phyloP scores from a whole-genome alignment of 2,888 invertebrate genomes.

The Linhomoeus sp. region DNA sequence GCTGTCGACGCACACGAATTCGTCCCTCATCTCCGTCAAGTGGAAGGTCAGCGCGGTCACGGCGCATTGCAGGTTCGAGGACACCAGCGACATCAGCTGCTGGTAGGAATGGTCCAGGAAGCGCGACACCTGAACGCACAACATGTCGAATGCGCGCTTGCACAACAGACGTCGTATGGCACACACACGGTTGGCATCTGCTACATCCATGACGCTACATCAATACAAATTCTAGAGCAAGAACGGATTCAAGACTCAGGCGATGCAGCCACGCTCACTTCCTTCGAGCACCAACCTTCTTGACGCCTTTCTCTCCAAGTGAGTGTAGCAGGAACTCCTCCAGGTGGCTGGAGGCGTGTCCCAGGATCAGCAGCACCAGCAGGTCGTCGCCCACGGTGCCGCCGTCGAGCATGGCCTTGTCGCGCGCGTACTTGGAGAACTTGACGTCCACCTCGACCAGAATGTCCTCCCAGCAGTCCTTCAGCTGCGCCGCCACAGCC shows the following conservation, averaged over 20 bases:
- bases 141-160: no score
- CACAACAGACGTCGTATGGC: no score
- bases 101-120: conserved; percentile 84
- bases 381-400: conserved; percentile 74
- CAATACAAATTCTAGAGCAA: no score
- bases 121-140: conserved; percentile 46
- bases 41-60: neutral
- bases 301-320: conserved; percentile 51
- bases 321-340: conserved; percentile 48
- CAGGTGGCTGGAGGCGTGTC: conserved; percentile 51
- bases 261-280: neutral
- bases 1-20: neutral
- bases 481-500: conserved; percentile 24
- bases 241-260: neutral
- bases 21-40: neutral
- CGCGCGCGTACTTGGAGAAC: conserved; percentile 60
- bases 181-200: no score
- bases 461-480: conserved; percentile 80
- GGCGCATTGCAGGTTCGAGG: conserved; percentile 48
- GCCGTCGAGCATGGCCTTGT: conserved; percentile 13
- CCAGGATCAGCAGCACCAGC: conserved; percentile 67
- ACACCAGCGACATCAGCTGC: conserved; percentile 71
- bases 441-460: conserved; percentile 81
- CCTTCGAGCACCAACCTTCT: neutral
- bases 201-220: no score